Percentiles rank a stretch among this genome's conserved stretches.
Conservation (phyloP, 2,888 invertebrate genomes). For the Calameuta pallipes region DNA sequence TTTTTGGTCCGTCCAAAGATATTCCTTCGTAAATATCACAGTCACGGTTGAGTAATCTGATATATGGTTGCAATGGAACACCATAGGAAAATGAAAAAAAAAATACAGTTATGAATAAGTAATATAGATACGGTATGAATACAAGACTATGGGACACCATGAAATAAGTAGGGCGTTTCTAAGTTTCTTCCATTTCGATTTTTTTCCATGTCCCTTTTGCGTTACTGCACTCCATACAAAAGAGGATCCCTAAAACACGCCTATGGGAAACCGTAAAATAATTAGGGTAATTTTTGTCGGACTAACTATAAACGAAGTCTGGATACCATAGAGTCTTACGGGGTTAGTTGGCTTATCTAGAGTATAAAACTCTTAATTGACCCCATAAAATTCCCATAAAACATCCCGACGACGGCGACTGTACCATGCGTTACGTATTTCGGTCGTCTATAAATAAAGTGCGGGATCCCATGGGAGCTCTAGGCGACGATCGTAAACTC, state of each 20-base stretch:
- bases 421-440: not conserved
- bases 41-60: not conserved
- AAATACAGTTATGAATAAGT: not conserved
- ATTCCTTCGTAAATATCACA: not conserved
- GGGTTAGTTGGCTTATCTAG: not conserved
- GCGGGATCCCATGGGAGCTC: not conserved
- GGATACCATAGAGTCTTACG: not conserved
- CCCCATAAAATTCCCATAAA: not conserved
- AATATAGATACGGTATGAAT: not conserved
- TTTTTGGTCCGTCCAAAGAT: not conserved
- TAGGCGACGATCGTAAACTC: not conserved
- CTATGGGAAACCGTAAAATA: not conserved
- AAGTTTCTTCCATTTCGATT: not conserved
- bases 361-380: not conserved
- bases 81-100: not conserved
- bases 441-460: not conserved
- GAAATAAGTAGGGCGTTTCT: not conserved
- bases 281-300: not conserved
- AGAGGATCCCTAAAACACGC: not conserved
- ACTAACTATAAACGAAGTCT: not conserved
- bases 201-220: not conserved
- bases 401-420: not conserved
- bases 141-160: not conserved
- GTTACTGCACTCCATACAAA: not conserved
- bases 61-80: not conserved